Evolutionary conservation across 2,888 invertebrate genomes (phyloP).

Genomic region (Euplagia quadripunctaria): DNA sequence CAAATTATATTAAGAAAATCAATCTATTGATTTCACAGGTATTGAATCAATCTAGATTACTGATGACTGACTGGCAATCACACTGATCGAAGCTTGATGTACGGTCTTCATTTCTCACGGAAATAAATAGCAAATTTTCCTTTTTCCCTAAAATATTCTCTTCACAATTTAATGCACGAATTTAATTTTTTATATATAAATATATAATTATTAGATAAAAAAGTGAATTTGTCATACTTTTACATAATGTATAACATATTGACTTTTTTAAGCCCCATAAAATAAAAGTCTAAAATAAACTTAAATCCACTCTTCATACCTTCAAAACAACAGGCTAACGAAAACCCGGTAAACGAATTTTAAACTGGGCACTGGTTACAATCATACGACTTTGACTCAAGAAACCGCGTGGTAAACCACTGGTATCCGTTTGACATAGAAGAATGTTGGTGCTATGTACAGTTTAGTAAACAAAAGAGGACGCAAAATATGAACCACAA

Average conservation of each 20-base stretch:
- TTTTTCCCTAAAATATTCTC: not conserved
- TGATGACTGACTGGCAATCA: too few relatives aligned
- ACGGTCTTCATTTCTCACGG: too few relatives aligned
- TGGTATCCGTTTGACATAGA: conserved; percentile 64
- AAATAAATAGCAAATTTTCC: too few relatives aligned
- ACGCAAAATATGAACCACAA: conserved; percentile 79
- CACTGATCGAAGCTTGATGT: too few relatives aligned
- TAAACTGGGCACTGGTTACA: conserved; percentile 22
- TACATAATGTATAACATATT: not conserved
- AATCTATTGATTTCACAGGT: too few relatives aligned
- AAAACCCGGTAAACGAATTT: conserved; percentile 27
- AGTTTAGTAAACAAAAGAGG: conserved; percentile 64
- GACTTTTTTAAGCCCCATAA: not conserved
- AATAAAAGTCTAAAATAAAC: not conserved
- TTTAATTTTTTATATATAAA: too few relatives aligned
- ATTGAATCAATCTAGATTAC: too few relatives aligned
- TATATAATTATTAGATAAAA: too few relatives aligned
- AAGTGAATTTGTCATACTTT: too few relatives aligned
- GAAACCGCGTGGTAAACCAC: conserved; percentile 40
- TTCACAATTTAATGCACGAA: not conserved
- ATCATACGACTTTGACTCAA: conserved; percentile 19
- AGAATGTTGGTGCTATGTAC: conserved; percentile 48
- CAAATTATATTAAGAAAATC: too few relatives aligned
- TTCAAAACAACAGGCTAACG: conserved; percentile 23
- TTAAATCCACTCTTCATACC: not conserved